Evolutionary conservation across 2,113 vertebrate species (phyloP).

Genomic region (Paracanthobrama guichenoti): DNA sequence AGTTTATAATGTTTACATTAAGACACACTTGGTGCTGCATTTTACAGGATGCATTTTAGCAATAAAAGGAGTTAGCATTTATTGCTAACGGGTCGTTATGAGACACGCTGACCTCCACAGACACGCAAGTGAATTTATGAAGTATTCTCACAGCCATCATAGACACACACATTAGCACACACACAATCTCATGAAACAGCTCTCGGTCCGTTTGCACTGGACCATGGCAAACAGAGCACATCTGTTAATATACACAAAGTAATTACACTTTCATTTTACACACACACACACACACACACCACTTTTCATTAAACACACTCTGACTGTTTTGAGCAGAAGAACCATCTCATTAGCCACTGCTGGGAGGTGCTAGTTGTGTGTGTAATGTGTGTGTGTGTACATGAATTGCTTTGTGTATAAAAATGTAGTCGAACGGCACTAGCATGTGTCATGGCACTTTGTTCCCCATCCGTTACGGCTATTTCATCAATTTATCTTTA

Average conservation of each 20-base stretch:
- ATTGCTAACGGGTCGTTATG: constrained; percentile 37
- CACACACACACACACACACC: constrained; percentile 21
- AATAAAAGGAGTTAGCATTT: constrained; percentile 31
- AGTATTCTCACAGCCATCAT: constrained; percentile 12
- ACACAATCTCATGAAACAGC: constrained; percentile 36
- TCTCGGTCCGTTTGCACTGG: constrained; percentile 48
- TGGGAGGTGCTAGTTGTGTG: neutral
- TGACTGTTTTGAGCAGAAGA: constrained; percentile 37
- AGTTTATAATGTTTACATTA: constrained; percentile 2
- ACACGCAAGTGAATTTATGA: constrained; percentile 16
- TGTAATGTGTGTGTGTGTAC: neutral
- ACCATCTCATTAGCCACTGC: constrained; percentile 24
- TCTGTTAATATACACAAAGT: constrained; percentile 53
- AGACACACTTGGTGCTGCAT: neutral
- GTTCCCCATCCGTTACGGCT: neutral
- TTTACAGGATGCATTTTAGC: constrained; percentile 1
- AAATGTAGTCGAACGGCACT: neutral
- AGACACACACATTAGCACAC: constrained; percentile 20
- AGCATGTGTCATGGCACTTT: constrained; percentile 20
- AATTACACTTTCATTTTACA: constrained; percentile 49
- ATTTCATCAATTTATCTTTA: constrained; percentile 25
- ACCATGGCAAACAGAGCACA: constrained; percentile 50
- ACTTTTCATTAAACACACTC: constrained; percentile 45
- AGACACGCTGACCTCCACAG: constrained; percentile 21
- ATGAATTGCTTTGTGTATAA: constrained; percentile 6